phyloP scores from a whole-genome alignment of 2,888 invertebrate genomes.

The Dolomedes plantarius region DNA sequence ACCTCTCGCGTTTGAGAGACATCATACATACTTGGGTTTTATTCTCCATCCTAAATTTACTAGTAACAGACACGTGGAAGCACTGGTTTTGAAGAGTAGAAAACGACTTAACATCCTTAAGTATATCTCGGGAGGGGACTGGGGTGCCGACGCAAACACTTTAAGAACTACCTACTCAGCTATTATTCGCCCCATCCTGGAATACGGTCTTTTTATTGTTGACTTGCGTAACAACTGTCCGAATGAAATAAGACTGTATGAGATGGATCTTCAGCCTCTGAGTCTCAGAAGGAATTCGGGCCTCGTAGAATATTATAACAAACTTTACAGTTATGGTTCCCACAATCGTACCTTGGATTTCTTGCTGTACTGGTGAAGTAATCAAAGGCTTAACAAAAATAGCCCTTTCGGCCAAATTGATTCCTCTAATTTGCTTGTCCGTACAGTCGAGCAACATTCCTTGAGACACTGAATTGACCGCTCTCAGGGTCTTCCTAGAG shows the following conservation, averaged over 20 bases:
- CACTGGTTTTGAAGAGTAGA: background rate
- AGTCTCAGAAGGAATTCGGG: background rate
- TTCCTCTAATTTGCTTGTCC: no score
- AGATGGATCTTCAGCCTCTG: background rate
- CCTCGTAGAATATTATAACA: background rate
- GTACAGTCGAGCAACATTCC: background rate
- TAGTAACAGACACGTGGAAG: background rate
- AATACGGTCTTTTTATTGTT: background rate
- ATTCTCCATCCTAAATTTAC: background rate
- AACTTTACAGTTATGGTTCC: background rate
- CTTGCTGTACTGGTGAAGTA: background rate
- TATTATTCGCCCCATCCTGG: background rate
- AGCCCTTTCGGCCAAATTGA: background rate
- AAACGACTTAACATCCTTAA: conserved; percentile 11
- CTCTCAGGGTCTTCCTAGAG: background rate
- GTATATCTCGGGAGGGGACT: background rate
- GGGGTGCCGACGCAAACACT: conserved; percentile 2
- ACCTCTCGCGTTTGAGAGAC: background rate
- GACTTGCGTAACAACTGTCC: background rate
- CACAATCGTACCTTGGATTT: background rate
- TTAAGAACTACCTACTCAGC: background rate
- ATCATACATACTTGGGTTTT: background rate
- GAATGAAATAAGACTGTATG: background rate
- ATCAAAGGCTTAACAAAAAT: background rate
- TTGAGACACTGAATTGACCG: background rate